phyloP scores from a whole-genome alignment of 1,140 invertebrate species.

The Elysia chlorotica region DNA sequence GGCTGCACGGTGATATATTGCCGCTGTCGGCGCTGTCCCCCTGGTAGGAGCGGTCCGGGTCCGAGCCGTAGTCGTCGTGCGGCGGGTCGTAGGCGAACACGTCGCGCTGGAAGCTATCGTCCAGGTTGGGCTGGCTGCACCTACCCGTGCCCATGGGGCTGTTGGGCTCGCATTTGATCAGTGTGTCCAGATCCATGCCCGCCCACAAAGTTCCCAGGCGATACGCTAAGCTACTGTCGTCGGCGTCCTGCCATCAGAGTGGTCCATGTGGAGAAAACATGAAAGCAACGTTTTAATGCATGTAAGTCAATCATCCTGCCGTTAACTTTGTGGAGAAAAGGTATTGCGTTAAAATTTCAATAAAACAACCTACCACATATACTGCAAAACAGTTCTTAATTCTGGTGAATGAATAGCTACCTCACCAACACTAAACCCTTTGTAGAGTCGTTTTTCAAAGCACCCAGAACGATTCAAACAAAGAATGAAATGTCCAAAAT shows the following conservation, averaged over 20 bases:
- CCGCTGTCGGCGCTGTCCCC: slow-evolving; percentile 52
- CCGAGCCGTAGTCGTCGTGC: slow-evolving; percentile 54
- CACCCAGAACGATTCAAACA: too few species aligned
- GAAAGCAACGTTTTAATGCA: too few species aligned
- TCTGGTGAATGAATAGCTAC: too few species aligned
- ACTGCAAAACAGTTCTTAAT: too few species aligned
- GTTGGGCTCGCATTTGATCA: slow-evolving; percentile 55
- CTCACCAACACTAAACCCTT: too few species aligned
- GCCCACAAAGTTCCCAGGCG: slow-evolving; percentile 30
- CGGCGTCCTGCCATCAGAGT: slow-evolving; percentile 27
- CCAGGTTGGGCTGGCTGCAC: slow-evolving; percentile 48
- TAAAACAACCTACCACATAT: too few species aligned
- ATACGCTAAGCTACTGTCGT: slow-evolving; percentile 28
- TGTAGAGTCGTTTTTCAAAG: too few species aligned
- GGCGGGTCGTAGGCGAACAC: slow-evolving; percentile 49
- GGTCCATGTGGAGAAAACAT: too few species aligned
- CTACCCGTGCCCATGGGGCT: slow-evolving; percentile 48
- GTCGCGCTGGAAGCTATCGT: slow-evolving; percentile 53
- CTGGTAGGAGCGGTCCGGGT: slow-evolving; percentile 46
- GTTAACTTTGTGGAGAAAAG: too few species aligned
- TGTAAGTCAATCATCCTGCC: too few species aligned
- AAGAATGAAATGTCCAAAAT: too few species aligned
- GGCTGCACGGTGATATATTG: slow-evolving; percentile 52
- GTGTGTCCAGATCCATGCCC: slow-evolving; percentile 53
- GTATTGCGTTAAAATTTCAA: too few species aligned